phyloP scores from a whole-genome alignment of 2,797 vertebrate species.

The Chelmon rostratus region DNA sequence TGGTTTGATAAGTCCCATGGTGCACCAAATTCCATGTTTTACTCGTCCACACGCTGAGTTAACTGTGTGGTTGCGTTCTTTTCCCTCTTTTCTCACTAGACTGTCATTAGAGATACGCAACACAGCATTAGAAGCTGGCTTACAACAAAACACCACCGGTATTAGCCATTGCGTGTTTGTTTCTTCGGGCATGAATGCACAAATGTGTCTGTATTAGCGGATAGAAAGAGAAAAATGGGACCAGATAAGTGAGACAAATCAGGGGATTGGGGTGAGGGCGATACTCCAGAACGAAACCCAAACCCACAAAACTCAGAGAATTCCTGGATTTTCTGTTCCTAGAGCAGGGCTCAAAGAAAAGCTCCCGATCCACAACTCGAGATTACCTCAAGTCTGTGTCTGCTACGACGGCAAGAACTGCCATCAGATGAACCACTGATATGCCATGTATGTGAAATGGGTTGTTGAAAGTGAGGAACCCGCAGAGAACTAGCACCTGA shows the following conservation, averaged over 20 bases:
- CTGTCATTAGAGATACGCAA: conserved; percentile 49
- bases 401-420: background rate
- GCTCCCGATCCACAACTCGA: background rate
- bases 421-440: background rate
- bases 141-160: conserved; percentile 23
- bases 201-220: conserved; percentile 12
- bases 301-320: conserved; percentile 4
- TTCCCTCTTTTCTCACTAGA: conserved; percentile 32
- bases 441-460: too few relatives aligned
- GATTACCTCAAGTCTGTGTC: conserved; percentile 16
- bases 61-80: conserved; percentile 22
- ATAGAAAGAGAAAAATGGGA: conserved; percentile 1
- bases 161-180: background rate
- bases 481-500: background rate
- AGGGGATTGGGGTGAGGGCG: background rate
- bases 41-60: conserved; percentile 44
- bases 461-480: too few relatives aligned
- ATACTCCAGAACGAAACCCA: conserved; percentile 13
- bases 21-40: conserved; percentile 25
- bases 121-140: conserved; percentile 25
- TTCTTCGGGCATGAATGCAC: conserved; percentile 11
- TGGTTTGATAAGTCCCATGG: conserved; percentile 17
- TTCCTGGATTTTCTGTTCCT: conserved; percentile 29
- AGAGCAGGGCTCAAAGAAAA: conserved; percentile 13
- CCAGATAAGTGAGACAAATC: conserved; percentile 22